phyloP scores from a whole-genome alignment of 2,113 vertebrate genomes.

The Himantopus leucocephalus region DNA sequence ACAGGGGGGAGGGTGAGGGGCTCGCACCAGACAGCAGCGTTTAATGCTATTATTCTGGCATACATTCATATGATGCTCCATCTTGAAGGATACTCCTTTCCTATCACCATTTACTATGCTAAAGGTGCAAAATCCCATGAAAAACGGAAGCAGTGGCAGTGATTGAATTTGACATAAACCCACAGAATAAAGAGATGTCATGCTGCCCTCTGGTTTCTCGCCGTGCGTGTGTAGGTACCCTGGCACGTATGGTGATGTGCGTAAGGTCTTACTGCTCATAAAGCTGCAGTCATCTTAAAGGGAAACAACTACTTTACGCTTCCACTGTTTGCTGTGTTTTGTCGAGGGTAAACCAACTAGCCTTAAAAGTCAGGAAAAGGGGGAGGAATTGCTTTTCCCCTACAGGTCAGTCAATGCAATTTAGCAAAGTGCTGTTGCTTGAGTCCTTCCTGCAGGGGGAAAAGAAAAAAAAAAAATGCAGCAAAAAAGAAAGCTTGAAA shows the following conservation, averaged over 20 bases:
- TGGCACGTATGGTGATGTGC: rapidly evolving
- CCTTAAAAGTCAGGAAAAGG: not conserved
- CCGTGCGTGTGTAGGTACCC: not conserved
- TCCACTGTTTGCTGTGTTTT: not conserved
- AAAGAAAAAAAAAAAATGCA: not conserved
- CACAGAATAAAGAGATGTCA: not conserved
- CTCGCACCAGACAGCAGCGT: not conserved
- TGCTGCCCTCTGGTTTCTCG: not conserved
- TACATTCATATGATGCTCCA: not conserved
- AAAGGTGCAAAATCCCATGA: not conserved
- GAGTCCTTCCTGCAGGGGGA: not conserved
- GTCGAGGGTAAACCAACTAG: not conserved
- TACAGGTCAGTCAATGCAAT: not conserved
- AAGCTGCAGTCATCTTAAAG: not conserved
- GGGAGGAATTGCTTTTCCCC: not conserved
- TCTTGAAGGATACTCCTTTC: not conserved
- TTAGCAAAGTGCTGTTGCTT: not conserved
- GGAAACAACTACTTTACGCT: rapidly evolving
- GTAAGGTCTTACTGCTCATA: not conserved
- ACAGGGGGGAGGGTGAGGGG: not conserved
- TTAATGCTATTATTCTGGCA: not conserved
- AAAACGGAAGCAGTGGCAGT: not conserved
- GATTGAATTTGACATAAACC: not conserved
- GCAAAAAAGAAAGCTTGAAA: not conserved
- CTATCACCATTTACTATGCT: not conserved